Evolutionary conservation across 92 coral and sea anemone species (phyloP).

Genomic region (Diadumene lineata): DNA sequence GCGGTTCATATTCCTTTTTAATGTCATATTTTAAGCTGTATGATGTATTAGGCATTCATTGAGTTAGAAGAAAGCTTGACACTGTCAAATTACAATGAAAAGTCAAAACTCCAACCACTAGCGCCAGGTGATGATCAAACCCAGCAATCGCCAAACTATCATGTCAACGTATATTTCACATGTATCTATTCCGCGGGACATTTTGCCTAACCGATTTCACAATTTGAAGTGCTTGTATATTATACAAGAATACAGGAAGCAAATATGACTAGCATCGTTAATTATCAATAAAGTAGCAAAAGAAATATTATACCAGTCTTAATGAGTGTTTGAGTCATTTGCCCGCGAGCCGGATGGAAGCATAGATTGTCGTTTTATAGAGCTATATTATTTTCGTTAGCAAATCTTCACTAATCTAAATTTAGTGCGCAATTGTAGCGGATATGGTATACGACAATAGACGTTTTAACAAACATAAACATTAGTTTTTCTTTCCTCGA

Average conservation of each 20-base stretch:
- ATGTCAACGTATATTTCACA: constrained; percentile 20
- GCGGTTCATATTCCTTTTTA: constrained; percentile 1
- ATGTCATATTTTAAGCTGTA: constrained; percentile 12
- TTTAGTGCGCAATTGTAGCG: constrained; percentile 15
- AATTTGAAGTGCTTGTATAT: constrained; percentile 20
- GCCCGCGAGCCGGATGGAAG: constrained; percentile 30
- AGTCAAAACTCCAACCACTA: background rate
- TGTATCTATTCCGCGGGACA: constrained; percentile 27
- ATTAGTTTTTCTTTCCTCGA: background rate
- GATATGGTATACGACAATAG: constrained; percentile 15
- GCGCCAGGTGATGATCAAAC: background rate
- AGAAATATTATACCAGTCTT: constrained; percentile 30
- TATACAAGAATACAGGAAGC: constrained; percentile 28
- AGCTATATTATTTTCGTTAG: background rate
- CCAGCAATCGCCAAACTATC: background rate
- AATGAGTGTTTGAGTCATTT: constrained; percentile 31
- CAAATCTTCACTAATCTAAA: constrained; percentile 20
- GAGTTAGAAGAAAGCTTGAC: constrained; percentile 5
- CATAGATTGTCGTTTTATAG: constrained; percentile 20
- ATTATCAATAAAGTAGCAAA: constrained; percentile 32
- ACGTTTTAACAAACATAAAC: background rate
- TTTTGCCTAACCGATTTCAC: constrained; percentile 20
- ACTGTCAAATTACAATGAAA: constrained; percentile 21
- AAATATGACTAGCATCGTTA: constrained; percentile 15
- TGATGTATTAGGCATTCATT: constrained; percentile 20